These are phyloP conservation scores for Acromyrmex heyeri DNA, from an alignment of 1,140 invertebrate genomes.

Conservation along the genomic window DNA sequence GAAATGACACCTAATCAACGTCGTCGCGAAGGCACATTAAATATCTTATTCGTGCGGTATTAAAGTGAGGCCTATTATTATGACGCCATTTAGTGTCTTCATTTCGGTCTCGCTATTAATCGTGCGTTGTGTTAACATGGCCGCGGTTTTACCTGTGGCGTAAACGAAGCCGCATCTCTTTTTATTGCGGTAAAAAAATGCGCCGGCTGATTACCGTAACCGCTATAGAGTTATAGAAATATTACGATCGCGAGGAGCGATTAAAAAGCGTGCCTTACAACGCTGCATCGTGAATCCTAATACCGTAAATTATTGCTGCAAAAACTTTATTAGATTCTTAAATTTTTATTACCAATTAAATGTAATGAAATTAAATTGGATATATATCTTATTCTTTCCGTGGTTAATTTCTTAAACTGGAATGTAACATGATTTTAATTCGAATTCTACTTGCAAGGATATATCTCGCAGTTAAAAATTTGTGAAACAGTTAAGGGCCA, in stretches of 20 bases:
- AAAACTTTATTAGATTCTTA: slow-evolving; percentile 10
- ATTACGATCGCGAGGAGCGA: slow-evolving; percentile 41
- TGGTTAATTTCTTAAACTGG: not conserved
- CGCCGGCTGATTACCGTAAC: slow-evolving; percentile 41
- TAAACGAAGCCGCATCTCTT: slow-evolving; percentile 47
- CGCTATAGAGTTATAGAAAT: slow-evolving; percentile 47
- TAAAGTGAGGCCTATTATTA: slow-evolving; percentile 53
- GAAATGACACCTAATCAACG: slow-evolving; percentile 8
- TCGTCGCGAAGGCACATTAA: slow-evolving; percentile 25
- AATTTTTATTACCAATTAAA: slow-evolving; percentile 32
- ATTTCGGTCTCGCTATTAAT: slow-evolving; percentile 44
- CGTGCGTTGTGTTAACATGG: slow-evolving; percentile 46
- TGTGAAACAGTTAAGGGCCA: slow-evolving; percentile 5
- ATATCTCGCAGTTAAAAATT: slow-evolving; percentile 24
- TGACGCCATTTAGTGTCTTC: slow-evolving; percentile 41
- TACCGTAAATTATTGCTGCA: slow-evolving; percentile 15
- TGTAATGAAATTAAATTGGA: slow-evolving; percentile 27
- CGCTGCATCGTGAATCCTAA: slow-evolving; percentile 1
- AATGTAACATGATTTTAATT: slow-evolving; percentile 27
- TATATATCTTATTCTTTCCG: not conserved
- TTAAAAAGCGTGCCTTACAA: slow-evolving; percentile 14
- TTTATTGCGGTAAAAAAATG: slow-evolving; percentile 41
- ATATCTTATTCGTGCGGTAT: slow-evolving; percentile 31
- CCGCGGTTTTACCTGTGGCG: slow-evolving; percentile 30
- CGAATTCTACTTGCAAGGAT: not conserved